phyloP scores from a whole-genome alignment of 2,888 invertebrate genomes.

The Pachydiplax longipennis region DNA sequence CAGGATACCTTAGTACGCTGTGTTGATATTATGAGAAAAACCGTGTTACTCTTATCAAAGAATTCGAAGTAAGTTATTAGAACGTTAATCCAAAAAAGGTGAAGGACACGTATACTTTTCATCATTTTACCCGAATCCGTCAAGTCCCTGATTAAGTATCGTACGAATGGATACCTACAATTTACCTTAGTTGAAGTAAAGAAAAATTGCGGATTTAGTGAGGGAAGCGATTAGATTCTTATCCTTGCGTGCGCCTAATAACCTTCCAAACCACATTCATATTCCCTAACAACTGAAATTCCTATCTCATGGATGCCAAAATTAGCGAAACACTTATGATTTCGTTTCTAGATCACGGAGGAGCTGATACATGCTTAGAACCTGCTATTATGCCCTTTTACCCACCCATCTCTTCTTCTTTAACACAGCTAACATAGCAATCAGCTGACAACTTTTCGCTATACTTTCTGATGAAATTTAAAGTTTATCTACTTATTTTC shows the following conservation, averaged over 20 bases:
- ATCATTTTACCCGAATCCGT: too few relatives aligned
- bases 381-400: not conserved
- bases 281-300: not conserved
- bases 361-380: not conserved
- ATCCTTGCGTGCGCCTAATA: not conserved
- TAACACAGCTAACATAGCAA: not conserved
- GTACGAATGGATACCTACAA: too few relatives aligned
- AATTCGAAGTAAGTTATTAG: too few relatives aligned
- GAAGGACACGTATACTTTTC: too few relatives aligned
- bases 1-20: too few relatives aligned
- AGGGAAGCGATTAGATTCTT: not conserved
- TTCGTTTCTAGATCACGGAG: not conserved
- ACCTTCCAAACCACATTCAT: not conserved
- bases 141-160: too few relatives aligned
- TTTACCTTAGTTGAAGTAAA: too few relatives aligned
- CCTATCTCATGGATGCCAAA: not conserved
- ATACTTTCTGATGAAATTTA: not conserved
- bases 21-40: too few relatives aligned
- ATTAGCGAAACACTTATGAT: not conserved
- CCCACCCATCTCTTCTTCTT: not conserved
- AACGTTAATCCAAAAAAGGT: too few relatives aligned
- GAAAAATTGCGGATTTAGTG: too few relatives aligned
- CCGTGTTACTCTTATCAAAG: too few relatives aligned
- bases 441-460: not conserved
- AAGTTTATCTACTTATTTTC: not conserved